Evolutionary conservation across 2,797 vertebrate species (phyloP).

Genomic region (Xenopus petersii): DNA sequence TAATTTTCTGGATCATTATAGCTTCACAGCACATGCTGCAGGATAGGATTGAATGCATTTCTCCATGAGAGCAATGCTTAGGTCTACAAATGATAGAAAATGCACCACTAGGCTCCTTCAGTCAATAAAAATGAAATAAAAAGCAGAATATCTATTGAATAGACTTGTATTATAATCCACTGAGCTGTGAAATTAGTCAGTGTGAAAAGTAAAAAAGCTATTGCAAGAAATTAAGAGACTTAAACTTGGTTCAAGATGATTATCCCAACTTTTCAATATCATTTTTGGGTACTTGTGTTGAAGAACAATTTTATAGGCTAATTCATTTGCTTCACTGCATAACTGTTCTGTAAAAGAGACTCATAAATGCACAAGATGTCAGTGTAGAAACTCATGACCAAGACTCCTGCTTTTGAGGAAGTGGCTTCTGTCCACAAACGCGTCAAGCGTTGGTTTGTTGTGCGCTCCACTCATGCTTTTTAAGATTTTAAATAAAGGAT

Average conservation of each 20-base stretch:
- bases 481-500: too few species aligned
- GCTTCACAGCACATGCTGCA: neutral
- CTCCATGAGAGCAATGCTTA: slow-evolving; percentile 36
- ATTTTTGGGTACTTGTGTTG: slow-evolving; percentile 17
- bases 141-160: slow-evolving; percentile 35
- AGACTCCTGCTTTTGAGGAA: too few species aligned
- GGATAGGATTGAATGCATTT: too few species aligned
- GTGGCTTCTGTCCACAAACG: too few species aligned
- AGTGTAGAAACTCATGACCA: too few species aligned
- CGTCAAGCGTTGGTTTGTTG: too few species aligned
- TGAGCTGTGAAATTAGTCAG: slow-evolving; percentile 45
- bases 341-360: too few species aligned
- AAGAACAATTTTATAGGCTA: slow-evolving; percentile 29
- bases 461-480: too few species aligned
- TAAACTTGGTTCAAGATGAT: slow-evolving; percentile 35
- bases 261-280: slow-evolving; percentile 34
- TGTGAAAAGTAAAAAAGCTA: slow-evolving; percentile 38
- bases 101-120: slow-evolving; percentile 36
- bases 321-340: slow-evolving; percentile 13
- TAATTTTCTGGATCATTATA: slow-evolving; percentile 11
- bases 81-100: slow-evolving; percentile 45
- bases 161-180: slow-evolving; percentile 34
- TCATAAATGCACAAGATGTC: too few species aligned
- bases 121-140: slow-evolving; percentile 35
- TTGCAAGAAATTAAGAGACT: slow-evolving; percentile 41